Evolutionary conservation across 2,888 invertebrate species (phyloP).

Genomic region (Drosophila mettleri): DNA sequence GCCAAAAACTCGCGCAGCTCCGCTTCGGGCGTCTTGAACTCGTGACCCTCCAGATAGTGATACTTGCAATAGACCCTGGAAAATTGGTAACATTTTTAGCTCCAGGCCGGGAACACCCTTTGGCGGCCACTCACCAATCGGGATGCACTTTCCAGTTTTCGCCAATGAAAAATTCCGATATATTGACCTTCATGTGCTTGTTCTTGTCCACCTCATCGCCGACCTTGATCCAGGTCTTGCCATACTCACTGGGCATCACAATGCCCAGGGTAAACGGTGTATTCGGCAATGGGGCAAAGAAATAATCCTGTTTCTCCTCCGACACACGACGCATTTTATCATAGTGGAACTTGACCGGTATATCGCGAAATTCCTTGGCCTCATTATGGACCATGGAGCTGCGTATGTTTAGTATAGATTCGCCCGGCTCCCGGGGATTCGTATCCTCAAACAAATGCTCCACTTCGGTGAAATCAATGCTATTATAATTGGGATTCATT

Average conservation of each 20-base stretch:
- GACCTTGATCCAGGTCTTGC: slow-evolving; percentile 87
- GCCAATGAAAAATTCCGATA: slow-evolving; percentile 90
- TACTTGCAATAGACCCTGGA: slow-evolving; percentile 94
- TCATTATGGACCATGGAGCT: slow-evolving; percentile 89
- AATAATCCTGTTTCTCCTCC: slow-evolving; percentile 92
- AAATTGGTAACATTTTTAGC: neutral
- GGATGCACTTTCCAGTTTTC: slow-evolving; percentile 93
- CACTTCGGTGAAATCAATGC: slow-evolving; percentile 97
- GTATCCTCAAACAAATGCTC: slow-evolving; percentile 92
- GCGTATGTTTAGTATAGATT: slow-evolving; percentile 87
- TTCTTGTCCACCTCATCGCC: slow-evolving; percentile 91
- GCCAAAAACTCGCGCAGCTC: slow-evolving; percentile 91
- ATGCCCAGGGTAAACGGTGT: slow-evolving; percentile 95
- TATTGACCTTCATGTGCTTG: slow-evolving; percentile 88
- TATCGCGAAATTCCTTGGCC: slow-evolving; percentile 88
- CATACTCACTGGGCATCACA: slow-evolving; percentile 92
- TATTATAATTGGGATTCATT: slow-evolving; percentile 97
- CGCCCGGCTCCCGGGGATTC: slow-evolving; percentile 88
- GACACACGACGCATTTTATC: slow-evolving; percentile 94
- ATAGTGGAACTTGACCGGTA: slow-evolving; percentile 92
- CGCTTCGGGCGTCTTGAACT: slow-evolving; percentile 90
- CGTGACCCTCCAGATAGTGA: slow-evolving; percentile 92
- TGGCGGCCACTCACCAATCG: slow-evolving; percentile 88
- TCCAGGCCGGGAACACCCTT: neutral
- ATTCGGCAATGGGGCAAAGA: slow-evolving; percentile 91